Percentiles rank a stretch among this genome's conserved stretches.
Evolutionary conservation across 2,113 vertebrate genomes (phyloP).

Genomic region (Mormyrus lacerda): DNA sequence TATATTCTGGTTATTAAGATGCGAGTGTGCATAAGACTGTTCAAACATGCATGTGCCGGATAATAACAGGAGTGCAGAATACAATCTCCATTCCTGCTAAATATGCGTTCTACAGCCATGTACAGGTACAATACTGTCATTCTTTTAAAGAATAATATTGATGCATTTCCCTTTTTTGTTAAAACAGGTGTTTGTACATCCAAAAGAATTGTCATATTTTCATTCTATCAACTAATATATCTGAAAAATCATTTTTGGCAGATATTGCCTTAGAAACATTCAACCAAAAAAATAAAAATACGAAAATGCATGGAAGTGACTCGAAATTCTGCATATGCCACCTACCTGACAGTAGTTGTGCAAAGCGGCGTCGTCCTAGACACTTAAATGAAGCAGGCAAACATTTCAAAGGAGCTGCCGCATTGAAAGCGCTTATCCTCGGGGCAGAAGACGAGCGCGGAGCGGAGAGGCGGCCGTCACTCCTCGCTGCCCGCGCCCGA

Average conservation of each 20-base stretch:
- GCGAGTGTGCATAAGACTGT: constrained; percentile 11
- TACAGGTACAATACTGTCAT: not conserved
- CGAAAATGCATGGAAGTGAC: not conserved
- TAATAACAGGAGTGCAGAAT: not conserved
- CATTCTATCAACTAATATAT: not conserved
- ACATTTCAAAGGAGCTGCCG: not conserved
- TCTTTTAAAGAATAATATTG: not conserved
- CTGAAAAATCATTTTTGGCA: not conserved
- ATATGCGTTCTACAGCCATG: not conserved
- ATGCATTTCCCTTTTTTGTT: not conserved
- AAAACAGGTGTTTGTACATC: constrained; percentile 17
- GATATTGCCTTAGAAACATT: not conserved
- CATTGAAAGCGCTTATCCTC: constrained; percentile 20
- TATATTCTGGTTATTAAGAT: not conserved
- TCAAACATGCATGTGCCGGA: not conserved
- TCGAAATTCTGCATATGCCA: constrained; percentile 1
- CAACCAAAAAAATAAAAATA: not conserved
- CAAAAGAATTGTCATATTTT: not conserved
- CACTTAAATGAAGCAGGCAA: constrained; percentile 6
- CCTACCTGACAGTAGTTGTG: constrained; percentile 18
- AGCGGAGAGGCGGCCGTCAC: constrained; percentile 25
- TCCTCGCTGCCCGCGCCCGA: constrained; percentile 18
- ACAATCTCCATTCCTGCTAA: not conserved
- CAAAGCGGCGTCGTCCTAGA: not conserved
- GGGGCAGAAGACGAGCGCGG: constrained; percentile 17